These are phyloP conservation scores for Nymphalis urticae DNA, from an alignment of 2,888 invertebrate genomes.

Conservation along the genomic window DNA sequence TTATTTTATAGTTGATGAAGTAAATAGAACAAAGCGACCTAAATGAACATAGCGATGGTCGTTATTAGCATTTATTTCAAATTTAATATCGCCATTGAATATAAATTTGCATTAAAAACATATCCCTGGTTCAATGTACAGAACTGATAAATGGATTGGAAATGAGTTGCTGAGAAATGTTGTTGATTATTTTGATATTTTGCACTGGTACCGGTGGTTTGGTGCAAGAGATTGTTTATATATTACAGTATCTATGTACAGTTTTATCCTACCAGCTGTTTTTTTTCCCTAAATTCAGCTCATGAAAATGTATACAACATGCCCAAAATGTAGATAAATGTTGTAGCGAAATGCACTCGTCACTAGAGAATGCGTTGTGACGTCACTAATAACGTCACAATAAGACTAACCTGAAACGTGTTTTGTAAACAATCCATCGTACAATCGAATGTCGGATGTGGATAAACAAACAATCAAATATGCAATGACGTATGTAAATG, in stretches of 20 bases:
- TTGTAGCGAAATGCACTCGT: background rate
- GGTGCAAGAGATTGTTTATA: too few species aligned
- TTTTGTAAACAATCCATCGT: slow-evolving; percentile 59
- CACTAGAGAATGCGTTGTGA: slow-evolving; percentile 38
- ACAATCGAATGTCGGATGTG: slow-evolving; percentile 62
- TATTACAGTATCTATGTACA: too few species aligned
- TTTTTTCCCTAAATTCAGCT: too few species aligned
- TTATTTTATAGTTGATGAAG: background rate
- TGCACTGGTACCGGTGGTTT: too few species aligned
- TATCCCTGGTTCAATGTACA: too few species aligned
- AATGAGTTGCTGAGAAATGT: too few species aligned
- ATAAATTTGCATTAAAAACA: background rate
- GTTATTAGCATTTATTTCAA: background rate
- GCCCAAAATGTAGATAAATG: too few species aligned
- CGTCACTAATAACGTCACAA: slow-evolving; percentile 59
- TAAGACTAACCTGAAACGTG: slow-evolving; percentile 44
- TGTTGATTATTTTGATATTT: too few species aligned
- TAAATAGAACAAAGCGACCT: background rate
- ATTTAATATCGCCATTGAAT: background rate
- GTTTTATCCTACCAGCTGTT: too few species aligned
- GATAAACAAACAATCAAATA: slow-evolving; percentile 54
- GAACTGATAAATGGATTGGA: too few species aligned
- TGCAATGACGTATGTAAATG: slow-evolving; percentile 27
- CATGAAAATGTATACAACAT: too few species aligned
- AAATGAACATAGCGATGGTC: background rate